Conservation (phyloP, 1,140 invertebrate genomes). For the Stegodyphus mimosarum region DNA sequence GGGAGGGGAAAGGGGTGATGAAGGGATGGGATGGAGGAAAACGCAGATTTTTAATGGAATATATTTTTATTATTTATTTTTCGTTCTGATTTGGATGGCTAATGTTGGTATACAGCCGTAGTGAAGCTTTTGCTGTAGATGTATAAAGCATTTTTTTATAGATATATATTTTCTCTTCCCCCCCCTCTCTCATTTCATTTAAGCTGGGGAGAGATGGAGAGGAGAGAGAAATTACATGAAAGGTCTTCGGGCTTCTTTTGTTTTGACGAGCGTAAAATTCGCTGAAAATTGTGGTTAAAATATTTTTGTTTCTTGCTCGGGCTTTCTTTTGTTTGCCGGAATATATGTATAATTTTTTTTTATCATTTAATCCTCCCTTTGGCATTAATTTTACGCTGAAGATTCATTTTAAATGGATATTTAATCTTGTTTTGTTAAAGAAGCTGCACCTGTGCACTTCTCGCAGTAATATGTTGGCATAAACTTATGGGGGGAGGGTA, state of each 20-base stretch:
- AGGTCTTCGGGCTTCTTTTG: constrained; percentile 24
- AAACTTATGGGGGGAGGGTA: not conserved
- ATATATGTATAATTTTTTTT: constrained; percentile 30
- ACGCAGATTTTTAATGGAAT: constrained; percentile 32
- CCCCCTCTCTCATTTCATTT: no score
- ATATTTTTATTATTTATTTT: constrained; percentile 26
- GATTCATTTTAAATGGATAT: constrained; percentile 41
- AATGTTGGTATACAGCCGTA: not conserved
- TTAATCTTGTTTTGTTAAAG: constrained; percentile 42
- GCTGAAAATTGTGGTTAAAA: constrained; percentile 31
- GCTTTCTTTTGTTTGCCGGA: constrained; percentile 2
- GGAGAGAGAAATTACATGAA: constrained; percentile 22
- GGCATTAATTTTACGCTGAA: constrained; percentile 38
- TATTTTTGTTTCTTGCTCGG: constrained; percentile 3
- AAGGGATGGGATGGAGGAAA: not conserved
- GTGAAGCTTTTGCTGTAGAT: not conserved
- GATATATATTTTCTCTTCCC: no score
- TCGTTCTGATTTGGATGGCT: not conserved
- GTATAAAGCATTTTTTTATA: not conserved
- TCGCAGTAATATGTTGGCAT: not conserved
- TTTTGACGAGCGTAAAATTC: constrained; percentile 55
- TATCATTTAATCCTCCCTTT: constrained; percentile 34
- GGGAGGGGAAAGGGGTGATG: not conserved
- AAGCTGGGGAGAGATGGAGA: not conserved
- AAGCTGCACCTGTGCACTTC: constrained; percentile 11